Percentiles rank a stretch among this genome's conserved stretches.
These are phyloP conservation scores for Liodrosophila aerea DNA, from an alignment of 2,888 invertebrate genomes.

Conservation along the genomic window DNA sequence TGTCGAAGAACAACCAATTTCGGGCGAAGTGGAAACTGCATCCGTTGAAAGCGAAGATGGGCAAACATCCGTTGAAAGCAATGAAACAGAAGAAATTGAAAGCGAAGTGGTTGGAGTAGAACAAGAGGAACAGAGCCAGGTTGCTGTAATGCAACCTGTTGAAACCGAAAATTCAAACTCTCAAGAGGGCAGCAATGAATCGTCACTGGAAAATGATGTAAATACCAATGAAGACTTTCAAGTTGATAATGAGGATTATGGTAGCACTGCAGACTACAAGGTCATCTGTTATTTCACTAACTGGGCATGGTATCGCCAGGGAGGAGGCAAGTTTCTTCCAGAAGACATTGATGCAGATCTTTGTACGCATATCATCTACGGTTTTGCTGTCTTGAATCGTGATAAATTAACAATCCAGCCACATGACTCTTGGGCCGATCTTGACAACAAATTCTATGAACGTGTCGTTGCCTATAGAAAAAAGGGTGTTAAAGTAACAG, in stretches of 20 bases:
- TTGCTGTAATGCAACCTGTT: constrained; percentile 16
- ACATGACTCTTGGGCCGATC: constrained; percentile 94
- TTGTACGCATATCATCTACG: constrained; percentile 96
- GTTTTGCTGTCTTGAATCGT: constrained; percentile 93
- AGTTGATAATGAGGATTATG: constrained; percentile 34
- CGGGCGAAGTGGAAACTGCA: constrained; percentile 50
- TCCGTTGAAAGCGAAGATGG: constrained; percentile 68
- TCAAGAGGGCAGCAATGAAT: constrained; percentile 32
- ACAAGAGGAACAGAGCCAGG: constrained; percentile 23
- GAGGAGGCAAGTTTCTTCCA: constrained; percentile 90
- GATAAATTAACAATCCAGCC: constrained; percentile 90
- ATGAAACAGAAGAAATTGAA: constrained; percentile 29
- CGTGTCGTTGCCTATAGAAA: constrained; percentile 89
- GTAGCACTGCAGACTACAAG: constrained; percentile 84
- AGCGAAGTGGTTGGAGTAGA: constrained; percentile 13
- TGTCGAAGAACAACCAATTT: constrained; percentile 61
- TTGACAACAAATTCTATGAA: constrained; percentile 95
- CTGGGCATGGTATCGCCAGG: constrained; percentile 96
- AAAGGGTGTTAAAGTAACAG: constrained; percentile 89
- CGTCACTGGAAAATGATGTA: constrained; percentile 51
- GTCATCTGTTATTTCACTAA: constrained; percentile 96
- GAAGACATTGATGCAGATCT: constrained; percentile 91
- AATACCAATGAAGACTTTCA: constrained; percentile 69
- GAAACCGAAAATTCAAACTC: constrained; percentile 9
- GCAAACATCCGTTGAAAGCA: constrained; percentile 21